Base-by-base conservation (phyloP, 2,113 vertebrate genomes). In the Amazona vittata region DNA sequence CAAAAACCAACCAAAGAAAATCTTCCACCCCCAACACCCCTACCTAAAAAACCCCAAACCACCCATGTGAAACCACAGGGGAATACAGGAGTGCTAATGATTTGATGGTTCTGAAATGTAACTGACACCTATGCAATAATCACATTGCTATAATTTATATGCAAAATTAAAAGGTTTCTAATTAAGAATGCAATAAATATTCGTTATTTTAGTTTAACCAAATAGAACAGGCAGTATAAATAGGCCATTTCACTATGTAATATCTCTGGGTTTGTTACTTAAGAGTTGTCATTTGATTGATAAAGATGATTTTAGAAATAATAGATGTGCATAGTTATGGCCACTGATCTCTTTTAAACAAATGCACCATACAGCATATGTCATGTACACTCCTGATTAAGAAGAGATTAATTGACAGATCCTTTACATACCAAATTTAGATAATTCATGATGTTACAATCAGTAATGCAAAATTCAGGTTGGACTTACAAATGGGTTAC, bases 401-500 rank as follows among this genome's bases (percentile, higher is more conserved):
- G 35, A 50, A 86, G 17, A 12, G 43, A 17, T 67, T 73, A 71
- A 68, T 6, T 78, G 53, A 16, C 28, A 46, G 41, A 31, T 73
- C 18, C 15, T 49, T 25, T 67, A 13, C 11, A 5, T 62, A 41
- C 8, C 18, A 41, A 41, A 68, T 74, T 31, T 57, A 62, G 26
- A 14, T 35, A 55, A 35, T 50, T 84, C 28, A 18, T 49, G 43
- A 39, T 63, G 12, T 5, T 70, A 21, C 10, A 52, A 44, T 47
- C 33, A 82, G 57, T 78, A 83, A 79, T 62, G 7, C 15, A 78
- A 73, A 53, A 57, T 52, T 15, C 15, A 49, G 31, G 12, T 49
- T 3, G 1, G 8, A 28, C 24, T 65, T 74, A 25, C 4, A 12
- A 73, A 68, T 0, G 2, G 5, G 16, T 55, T 71, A 11, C 21